phyloP scores from a whole-genome alignment of 2,113 vertebrate genomes.

The Chaenogobius annularis region DNA sequence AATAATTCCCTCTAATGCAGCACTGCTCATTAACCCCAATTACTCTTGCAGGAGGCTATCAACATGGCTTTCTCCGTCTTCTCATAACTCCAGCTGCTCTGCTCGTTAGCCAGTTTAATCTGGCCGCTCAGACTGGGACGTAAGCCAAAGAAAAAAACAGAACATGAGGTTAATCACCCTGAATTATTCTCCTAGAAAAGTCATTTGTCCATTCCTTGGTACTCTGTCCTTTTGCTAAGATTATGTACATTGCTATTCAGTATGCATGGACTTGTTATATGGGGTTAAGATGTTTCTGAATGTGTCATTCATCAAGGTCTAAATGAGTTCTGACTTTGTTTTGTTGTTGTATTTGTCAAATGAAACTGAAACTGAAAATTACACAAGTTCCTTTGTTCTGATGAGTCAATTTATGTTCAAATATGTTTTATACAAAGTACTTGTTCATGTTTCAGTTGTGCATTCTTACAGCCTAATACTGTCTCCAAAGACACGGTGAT shows the following conservation, averaged over 20 bases:
- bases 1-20: slow-evolving; percentile 63
- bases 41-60: slow-evolving; percentile 66
- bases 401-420: too few species aligned
- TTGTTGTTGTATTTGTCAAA: background rate
- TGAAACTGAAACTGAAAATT: background rate
- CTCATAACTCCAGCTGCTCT: slow-evolving; percentile 69
- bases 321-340: slow-evolving; percentile 6
- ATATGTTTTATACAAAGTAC: too few species aligned
- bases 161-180: slow-evolving; percentile 68
- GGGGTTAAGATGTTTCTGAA: slow-evolving; percentile 8
- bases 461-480: too few species aligned
- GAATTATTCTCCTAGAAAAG: slow-evolving; percentile 52
- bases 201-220: slow-evolving; percentile 46
- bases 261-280: background rate
- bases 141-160: slow-evolving; percentile 61
- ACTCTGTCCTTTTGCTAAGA: slow-evolving; percentile 41
- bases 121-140: slow-evolving; percentile 52
- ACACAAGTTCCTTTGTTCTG: too few species aligned
- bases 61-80: slow-evolving; percentile 56
- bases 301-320: slow-evolving; percentile 15
- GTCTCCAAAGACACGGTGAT: too few species aligned
- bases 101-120: slow-evolving; percentile 70
- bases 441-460: too few species aligned
- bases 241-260: background rate
- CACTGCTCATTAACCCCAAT: slow-evolving; percentile 71